Evolutionary conservation across 1,140 invertebrate genomes (phyloP).

Genomic region (Macrobrachium rosenbergii): DNA sequence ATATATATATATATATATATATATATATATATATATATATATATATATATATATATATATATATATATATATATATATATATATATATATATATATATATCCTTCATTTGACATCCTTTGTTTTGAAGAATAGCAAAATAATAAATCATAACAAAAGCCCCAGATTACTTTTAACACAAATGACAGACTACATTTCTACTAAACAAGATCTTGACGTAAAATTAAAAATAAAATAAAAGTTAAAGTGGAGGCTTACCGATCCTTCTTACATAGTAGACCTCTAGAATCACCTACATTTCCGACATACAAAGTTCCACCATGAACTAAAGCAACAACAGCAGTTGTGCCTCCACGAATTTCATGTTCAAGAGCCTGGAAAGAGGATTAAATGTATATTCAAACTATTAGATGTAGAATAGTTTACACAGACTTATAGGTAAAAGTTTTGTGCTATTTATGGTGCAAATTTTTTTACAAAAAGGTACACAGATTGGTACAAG

Average conservation of each 20-base stretch:
- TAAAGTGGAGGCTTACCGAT: conserved; percentile 73
- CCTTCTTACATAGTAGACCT: conserved; percentile 85
- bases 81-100: no score
- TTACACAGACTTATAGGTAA: not conserved
- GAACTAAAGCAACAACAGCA: conserved; percentile 83
- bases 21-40: no score
- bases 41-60: no score
- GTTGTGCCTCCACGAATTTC: conserved; percentile 76
- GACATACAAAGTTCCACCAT: conserved; percentile 82
- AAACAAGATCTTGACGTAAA: no score
- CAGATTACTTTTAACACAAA: no score
- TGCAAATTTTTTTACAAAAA: no score
- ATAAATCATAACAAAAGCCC: no score
- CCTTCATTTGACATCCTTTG: no score
- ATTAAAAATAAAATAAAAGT: not conserved
- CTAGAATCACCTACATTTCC: conserved; percentile 84
- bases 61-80: not conserved
- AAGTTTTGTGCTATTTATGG: not conserved
- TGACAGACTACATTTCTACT: no score
- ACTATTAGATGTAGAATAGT: not conserved
- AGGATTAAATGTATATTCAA: not conserved
- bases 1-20: no score
- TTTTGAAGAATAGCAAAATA: no score
- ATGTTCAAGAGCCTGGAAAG: conserved; percentile 64
- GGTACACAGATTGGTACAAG: no score